Conservation (phyloP, 2,888 invertebrate species). For the Cataglyphis albicans region DNA sequence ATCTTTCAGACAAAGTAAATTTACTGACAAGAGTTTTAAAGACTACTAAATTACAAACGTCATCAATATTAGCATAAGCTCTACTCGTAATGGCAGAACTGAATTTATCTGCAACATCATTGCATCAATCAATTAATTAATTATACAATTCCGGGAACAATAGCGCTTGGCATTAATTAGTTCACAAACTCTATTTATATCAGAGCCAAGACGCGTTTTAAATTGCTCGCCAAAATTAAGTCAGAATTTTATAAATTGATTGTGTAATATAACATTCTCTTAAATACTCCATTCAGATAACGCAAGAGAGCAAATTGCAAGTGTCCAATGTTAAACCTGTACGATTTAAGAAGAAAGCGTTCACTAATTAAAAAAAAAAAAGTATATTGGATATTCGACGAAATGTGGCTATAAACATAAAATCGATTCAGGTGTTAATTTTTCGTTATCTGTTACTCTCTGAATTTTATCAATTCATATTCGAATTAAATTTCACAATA, state of each 20-base stretch:
- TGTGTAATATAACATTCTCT: background rate
- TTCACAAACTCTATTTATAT: slow-evolving; percentile 71
- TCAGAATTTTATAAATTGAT: slow-evolving; percentile 39
- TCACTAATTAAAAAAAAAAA: slow-evolving; percentile 31
- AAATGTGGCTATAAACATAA: background rate
- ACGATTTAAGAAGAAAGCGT: background rate
- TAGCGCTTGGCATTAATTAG: slow-evolving; percentile 70
- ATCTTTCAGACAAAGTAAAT: background rate
- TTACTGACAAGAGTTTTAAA: background rate
- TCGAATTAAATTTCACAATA: background rate
- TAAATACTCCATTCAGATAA: slow-evolving; percentile 23
- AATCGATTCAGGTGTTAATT: slow-evolving; percentile 39
- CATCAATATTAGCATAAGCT: background rate
- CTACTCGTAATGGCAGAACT: slow-evolving; percentile 33
- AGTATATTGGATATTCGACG: slow-evolving; percentile 8
- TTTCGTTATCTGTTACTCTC: slow-evolving; percentile 15
- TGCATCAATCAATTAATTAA: slow-evolving; percentile 71
- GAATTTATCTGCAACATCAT: slow-evolving; percentile 66
- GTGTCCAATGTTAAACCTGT: background rate
- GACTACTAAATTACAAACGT: background rate
- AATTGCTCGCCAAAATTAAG: slow-evolving; percentile 38
- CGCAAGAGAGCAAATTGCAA: background rate
- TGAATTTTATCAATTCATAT: slow-evolving; percentile 23
- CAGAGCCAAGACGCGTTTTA: slow-evolving; percentile 77
- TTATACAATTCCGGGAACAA: slow-evolving; percentile 80